Conservation (phyloP, 1,140 invertebrate species). For the Diploscapter pachys region DNA sequence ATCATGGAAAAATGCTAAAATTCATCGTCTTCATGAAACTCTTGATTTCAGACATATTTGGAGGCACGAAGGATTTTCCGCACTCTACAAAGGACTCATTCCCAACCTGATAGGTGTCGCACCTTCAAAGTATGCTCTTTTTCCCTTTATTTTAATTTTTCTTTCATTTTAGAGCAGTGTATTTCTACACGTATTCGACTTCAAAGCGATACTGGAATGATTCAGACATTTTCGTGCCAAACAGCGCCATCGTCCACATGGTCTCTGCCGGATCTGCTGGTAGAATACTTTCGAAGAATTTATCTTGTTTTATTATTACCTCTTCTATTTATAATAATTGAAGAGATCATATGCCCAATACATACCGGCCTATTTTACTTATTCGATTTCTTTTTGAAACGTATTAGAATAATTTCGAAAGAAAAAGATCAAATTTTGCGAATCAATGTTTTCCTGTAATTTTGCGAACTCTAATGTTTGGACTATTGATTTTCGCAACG, state of each 20-base stretch:
- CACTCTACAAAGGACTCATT: slow-evolving; percentile 92
- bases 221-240: slow-evolving; percentile 71
- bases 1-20: not conserved
- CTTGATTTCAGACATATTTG: slow-evolving; percentile 74
- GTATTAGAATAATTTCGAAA: no score
- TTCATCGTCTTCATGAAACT: no score
- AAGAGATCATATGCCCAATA: no score
- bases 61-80: slow-evolving; percentile 82
- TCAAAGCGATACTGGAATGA: slow-evolving; percentile 78
- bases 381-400: no score
- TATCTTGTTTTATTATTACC: no score
- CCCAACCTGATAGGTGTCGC: slow-evolving; percentile 96
- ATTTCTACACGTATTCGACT: slow-evolving; percentile 96
- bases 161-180: slow-evolving; percentile 75
- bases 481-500: no score
- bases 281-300: slow-evolving; percentile 66
- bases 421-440: no score
- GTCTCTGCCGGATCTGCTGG: slow-evolving; percentile 87
- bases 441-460: no score
- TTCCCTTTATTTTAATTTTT: slow-evolving; percentile 5
- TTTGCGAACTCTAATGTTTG: no score
- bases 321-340: no score
- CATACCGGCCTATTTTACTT: no score
- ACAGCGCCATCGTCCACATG: slow-evolving; percentile 88
- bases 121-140: slow-evolving; percentile 71